These are phyloP conservation scores for Hyperoplus lanceolatus DNA, from an alignment of 2,797 vertebrate species.

Conservation along the genomic window DNA sequence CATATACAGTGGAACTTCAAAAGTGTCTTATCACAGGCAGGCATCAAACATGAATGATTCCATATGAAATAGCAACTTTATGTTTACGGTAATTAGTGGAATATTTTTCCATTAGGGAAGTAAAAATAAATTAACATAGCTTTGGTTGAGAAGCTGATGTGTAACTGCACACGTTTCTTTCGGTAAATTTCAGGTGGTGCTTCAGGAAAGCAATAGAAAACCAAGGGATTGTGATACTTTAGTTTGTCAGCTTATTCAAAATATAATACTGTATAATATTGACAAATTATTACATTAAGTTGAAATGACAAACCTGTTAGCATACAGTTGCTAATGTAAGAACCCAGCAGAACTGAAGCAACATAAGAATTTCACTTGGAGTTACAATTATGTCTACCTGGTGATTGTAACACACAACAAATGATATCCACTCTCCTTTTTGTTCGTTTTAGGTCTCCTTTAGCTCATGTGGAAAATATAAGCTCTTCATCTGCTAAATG, in stretches of 20 bases:
- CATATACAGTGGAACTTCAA: slow-evolving; percentile 89
- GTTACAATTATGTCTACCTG: neutral
- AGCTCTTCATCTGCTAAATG: neutral
- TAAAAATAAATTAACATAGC: slow-evolving; percentile 88
- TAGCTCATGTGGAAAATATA: neutral
- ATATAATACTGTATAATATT: neutral
- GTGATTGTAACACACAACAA: neutral
- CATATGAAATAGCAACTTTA: slow-evolving; percentile 90
- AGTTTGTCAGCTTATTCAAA: neutral
- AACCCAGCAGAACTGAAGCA: neutral
- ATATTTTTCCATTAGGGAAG: slow-evolving; percentile 89
- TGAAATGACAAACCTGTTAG: neutral
- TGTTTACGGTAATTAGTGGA: slow-evolving; percentile 89
- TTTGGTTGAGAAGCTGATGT: slow-evolving; percentile 77
- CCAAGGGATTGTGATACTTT: neutral
- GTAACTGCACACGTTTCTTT: slow-evolving; percentile 52
- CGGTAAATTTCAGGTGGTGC: slow-evolving; percentile 34
- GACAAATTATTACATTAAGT: neutral
- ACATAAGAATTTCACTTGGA: neutral
- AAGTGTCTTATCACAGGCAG: slow-evolving; percentile 87
- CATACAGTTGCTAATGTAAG: neutral
- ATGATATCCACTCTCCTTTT: neutral
- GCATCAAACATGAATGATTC: slow-evolving; percentile 90
- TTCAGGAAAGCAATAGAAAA: slow-evolving; percentile 27
- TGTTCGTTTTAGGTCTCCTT: slow-evolving; percentile 1